Evolutionary conservation across 53 echinoderm and acorn worm genomes (phyloP), one percentile per base, ranked within the genome.

Genomic region (Echinometra lucunter): DNA sequence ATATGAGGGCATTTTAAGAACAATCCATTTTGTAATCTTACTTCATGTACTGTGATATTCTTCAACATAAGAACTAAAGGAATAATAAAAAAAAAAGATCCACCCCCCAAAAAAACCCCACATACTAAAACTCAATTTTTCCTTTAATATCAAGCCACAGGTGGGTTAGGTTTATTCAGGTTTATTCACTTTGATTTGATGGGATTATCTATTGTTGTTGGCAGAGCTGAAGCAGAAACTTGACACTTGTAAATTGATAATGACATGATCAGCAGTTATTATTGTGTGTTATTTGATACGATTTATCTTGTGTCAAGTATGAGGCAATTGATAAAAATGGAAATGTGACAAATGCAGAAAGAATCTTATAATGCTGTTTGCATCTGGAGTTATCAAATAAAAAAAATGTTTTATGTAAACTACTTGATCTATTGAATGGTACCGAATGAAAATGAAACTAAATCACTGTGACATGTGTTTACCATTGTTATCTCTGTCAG

Each of bases 271-370:
- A 53, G 47, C 44, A 49, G 49, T 85, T 16, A 47, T 85, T 16
- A 21, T 49, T 85, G 85, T 85, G 85, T 85, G 28, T 49, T 49
- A 28, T 85, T 85, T 85, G 85, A 85, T 85, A 85, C 28, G 47
- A 85, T 28, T 47, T 85, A 85, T 85, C 85, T 85, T 45, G 85
- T 85, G 85, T 85, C 85, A 85, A 85, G 53, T 49, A 25, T 30
- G 27, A 47, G 49, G n/a, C 85, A 28, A 28, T 45, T 49, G 0
- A 49, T n/a, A 28, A 28, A 85, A 49, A n/a, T 53, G 23, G 19
- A 85, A 85, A 47, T 85, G 85, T 85, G 85, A 85, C 85, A n/a
- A n/a, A 85, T 9, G 6, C 28, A 47, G n/a, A 28, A n/a, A 13
- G 35, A 47, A 85, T 85, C 49, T 53, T 27, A 25, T 37, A 47